Evolutionary conservation across 2,888 invertebrate species (phyloP), one percentile per base, ranked within the genome.

Genomic region (Poecilus cupreus): DNA sequence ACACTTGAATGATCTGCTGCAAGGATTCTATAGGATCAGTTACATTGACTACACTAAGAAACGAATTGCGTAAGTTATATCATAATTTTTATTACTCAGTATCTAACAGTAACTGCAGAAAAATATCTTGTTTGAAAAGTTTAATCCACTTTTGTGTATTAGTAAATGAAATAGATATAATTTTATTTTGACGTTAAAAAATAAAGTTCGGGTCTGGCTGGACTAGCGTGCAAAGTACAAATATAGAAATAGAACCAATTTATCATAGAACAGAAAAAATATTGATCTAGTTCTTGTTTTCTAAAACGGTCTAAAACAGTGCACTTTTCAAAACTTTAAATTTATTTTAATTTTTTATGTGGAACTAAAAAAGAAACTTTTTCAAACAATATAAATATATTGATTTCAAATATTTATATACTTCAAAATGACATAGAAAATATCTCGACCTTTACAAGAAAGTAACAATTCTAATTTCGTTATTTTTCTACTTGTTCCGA

Each of bases 11-110:
- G 90, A 90, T 81, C 90, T 91, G 0, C 87, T 93, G 64, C 91
- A 91, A 84, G 93, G 93, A 75, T 91, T 93, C 86, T 93, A 93
- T 85, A 88, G 89, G 80, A 92, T 91, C 83, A 88, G 89, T 6
- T 93, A 93, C 84, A 84, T 87, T 20, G 87, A 89, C 83, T 81
- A 79, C 49, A 80, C 13, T 6, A 46, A 82, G 13, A 84, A 84
- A 57, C 72, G 82, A 13, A 79, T 77, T n/a, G 85, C 83, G 85
- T 86, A 82, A 82, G 72, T 46, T 13, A 22, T 46, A 46, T 68
- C 54, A 54, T 11, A 20, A 51, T 54, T 54, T 49, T 49, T 49
- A 49, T 49, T 49, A 49, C n/a, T n/a, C n/a, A n/a, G n/a, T n/a
- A n/a, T n/a, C n/a, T n/a, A n/a, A n/a, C n/a, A n/a, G n/a, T n/a